Evolutionary conservation across 2,113 vertebrate species (phyloP), one percentile per base, ranked within the genome.

Genomic region (Tricholaema leucomelas): DNA sequence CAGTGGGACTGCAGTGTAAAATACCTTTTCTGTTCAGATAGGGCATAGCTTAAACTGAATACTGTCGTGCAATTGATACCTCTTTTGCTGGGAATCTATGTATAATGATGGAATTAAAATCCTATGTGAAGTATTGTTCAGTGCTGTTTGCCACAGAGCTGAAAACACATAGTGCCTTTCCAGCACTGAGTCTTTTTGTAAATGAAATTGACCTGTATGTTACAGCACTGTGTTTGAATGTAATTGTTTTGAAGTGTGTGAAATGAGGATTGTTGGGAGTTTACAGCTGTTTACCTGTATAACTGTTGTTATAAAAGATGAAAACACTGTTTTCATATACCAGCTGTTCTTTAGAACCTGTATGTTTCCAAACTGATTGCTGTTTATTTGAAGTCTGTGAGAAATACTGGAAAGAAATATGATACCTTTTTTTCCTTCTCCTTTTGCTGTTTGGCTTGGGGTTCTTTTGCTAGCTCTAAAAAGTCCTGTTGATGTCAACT

Each of bases 171-270:
- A 25, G 15, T 56, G 30, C 21, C 8, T 77, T 85, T 85, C 52
- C 27, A 48, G 6, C 24, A 21, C 12, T n/a, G n/a, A 21, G 2
- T 48, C 0, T 21, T 31, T 38, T 35, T 72, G 55, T 2, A 2
- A 2, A 33, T 60, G 14, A 76, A 66, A 42, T 19, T 38, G 31
- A 33, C 20, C 12, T 3, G 40, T 27, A 21, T 60, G 10, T 82
- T 85, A 17, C 21, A 23, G 40, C 8, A 1, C 36, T 69, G 19
- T 14, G 19, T 14, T 55, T 76, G 15, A 12, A 8, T 58, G 56
- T 11, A 42, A 25, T 52, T 74, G 27, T 31, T 79, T 76, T 77
- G 56, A 60, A 17, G 15, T 31, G 7, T 21, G 5, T 46, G 31
- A 81, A 77, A 12, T 4, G 2, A 60, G 25, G 67, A 60, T 28